A percentile compares a stretch with the other conserved stretches of the same genome.
phyloP scores from a whole-genome alignment of 2,797 vertebrate genomes.

The Vespertilio murinus region DNA sequence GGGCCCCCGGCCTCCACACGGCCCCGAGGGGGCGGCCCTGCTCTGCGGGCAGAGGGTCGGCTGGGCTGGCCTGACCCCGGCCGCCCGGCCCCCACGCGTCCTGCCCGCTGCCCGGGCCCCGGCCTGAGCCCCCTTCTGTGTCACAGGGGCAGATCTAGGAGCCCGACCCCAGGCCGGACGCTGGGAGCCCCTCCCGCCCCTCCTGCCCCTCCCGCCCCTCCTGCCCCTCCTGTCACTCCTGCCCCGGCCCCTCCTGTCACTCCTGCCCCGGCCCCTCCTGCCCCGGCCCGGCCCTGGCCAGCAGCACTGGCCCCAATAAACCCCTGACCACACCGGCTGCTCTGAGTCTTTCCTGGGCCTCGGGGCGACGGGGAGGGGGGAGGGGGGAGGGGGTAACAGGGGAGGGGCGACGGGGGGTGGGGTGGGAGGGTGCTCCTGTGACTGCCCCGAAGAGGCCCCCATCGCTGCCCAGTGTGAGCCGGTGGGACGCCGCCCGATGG shows the following conservation, averaged over 20 bases:
- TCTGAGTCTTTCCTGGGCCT: background rate
- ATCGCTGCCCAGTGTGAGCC: background rate
- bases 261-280: too few relatives aligned
- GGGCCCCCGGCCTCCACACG: background rate
- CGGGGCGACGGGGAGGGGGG: too few relatives aligned
- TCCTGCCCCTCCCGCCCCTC: too few relatives aligned
- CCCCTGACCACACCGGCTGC: background rate
- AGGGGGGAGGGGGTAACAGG: background rate
- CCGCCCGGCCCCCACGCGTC: fast-evolving
- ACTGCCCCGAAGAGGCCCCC: background rate
- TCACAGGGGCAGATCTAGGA: background rate
- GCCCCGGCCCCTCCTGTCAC: too few relatives aligned
- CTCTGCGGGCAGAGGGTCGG: background rate
- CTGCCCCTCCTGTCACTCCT: too few relatives aligned
- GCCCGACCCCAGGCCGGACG: background rate
- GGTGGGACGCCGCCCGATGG: too few relatives aligned
- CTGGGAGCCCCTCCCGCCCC: background rate
- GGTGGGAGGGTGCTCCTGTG: background rate
- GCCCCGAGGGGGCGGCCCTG: background rate
- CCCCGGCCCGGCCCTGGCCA: background rate
- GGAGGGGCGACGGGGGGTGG: background rate
- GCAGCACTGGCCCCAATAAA: background rate
- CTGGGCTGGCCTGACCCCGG: background rate
- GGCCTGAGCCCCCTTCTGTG: background rate
- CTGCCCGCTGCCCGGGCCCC: background rate